These are phyloP conservation scores for Drosophila neotestacea DNA, from an alignment of 2,888 invertebrate genomes.

Conservation along the genomic window DNA sequence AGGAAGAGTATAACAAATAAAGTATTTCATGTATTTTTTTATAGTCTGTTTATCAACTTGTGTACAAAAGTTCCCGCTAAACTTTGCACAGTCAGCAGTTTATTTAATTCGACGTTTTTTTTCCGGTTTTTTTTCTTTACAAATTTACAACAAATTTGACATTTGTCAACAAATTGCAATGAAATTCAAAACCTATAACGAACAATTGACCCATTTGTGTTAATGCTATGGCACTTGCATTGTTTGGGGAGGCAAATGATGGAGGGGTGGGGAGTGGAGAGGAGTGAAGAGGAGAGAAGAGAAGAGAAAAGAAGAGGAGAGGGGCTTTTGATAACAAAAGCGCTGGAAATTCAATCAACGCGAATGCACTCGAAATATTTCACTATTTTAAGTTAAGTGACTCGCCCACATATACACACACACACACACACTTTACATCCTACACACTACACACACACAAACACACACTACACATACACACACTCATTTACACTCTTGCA, in stretches of 20 bases:
- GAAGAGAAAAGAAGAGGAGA: no score
- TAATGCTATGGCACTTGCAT: constrained; percentile 19
- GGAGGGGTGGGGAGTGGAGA: neutral
- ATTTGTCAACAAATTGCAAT: constrained; percentile 57
- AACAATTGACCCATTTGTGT: constrained; percentile 67
- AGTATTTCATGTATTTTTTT: constrained; percentile 1
- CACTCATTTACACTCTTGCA: no score
- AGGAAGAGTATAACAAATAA: neutral
- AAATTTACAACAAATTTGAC: constrained; percentile 33
- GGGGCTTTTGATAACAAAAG: constrained; percentile 41
- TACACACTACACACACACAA: neutral
- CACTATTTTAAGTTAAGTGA: constrained; percentile 37
- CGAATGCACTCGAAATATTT: constrained; percentile 56
- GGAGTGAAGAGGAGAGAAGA: no score
- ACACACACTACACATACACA: neutral
- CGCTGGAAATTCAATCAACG: constrained; percentile 61
- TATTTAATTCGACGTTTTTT: neutral
- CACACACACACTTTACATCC: neutral
- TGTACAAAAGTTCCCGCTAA: constrained; percentile 3
- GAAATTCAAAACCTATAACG: constrained; percentile 62
- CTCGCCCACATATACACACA: constrained; percentile 17
- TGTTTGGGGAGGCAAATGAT: neutral
- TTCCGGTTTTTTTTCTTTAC: neutral
- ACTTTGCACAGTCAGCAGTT: constrained; percentile 10
- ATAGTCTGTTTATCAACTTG: constrained; percentile 15